phyloP scores from a whole-genome alignment of 2,888 invertebrate genomes.

The Erebia ligea region DNA sequence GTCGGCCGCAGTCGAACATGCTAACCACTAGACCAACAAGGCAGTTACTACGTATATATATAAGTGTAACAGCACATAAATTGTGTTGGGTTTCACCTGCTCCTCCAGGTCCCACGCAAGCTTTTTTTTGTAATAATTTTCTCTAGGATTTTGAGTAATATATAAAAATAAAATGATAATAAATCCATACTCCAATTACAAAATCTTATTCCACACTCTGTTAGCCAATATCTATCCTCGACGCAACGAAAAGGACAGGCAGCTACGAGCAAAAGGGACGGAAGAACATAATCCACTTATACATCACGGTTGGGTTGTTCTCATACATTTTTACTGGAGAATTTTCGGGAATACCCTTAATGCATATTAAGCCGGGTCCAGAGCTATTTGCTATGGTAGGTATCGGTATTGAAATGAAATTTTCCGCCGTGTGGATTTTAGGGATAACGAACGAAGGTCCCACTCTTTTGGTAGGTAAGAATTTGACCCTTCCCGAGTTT shows the following conservation, averaged over 20 bases:
- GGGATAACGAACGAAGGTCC: slow-evolving; percentile 79
- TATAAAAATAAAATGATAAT: too few species aligned
- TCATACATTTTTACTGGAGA: slow-evolving; percentile 80
- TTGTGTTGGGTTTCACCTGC: too few species aligned
- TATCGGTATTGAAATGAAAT: slow-evolving; percentile 75
- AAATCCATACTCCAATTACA: not conserved
- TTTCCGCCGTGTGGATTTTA: slow-evolving; percentile 75
- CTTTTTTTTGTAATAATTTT: too few species aligned
- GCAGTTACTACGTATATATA: too few species aligned
- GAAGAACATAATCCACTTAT: slow-evolving; percentile 76
- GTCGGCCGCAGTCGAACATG: too few species aligned
- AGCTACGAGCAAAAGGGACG: slow-evolving; percentile 56
- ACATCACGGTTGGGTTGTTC: slow-evolving; percentile 75
- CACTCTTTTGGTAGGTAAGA: slow-evolving; percentile 56
- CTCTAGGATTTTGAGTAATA: too few species aligned
- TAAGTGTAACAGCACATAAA: too few species aligned
- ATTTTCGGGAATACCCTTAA: slow-evolving; percentile 78
- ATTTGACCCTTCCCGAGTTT: slow-evolving; percentile 67
- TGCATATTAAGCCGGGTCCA: slow-evolving; percentile 80
- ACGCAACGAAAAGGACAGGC: slow-evolving; percentile 53
- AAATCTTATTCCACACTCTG: slow-evolving; percentile 50
- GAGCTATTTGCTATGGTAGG: slow-evolving; percentile 65
- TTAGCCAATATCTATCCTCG: slow-evolving; percentile 53
- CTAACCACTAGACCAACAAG: too few species aligned
- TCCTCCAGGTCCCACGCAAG: too few species aligned